Percentiles rank a stretch among this genome's conserved stretches.
Conservation (phyloP, 2,888 invertebrate species). For the Leptopterna dolabrata region DNA sequence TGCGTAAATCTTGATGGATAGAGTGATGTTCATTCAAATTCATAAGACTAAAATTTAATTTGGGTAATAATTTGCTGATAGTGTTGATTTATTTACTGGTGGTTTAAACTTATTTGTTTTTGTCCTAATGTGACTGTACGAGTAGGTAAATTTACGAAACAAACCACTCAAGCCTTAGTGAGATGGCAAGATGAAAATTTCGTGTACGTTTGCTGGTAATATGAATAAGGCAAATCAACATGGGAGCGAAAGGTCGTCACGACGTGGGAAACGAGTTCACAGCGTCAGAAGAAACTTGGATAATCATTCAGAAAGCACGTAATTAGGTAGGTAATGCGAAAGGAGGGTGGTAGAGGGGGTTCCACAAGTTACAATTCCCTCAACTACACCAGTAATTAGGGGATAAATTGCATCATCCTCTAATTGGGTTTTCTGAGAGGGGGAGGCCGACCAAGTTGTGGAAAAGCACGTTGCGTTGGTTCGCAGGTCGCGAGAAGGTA, state of each 20-base stretch:
- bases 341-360: neutral
- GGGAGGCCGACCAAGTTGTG: conserved; percentile 20
- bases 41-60: too few relatives aligned
- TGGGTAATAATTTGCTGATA: too few relatives aligned
- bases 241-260: neutral
- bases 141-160: too few relatives aligned
- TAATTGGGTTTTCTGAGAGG: conserved; percentile 34
- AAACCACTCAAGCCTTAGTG: too few relatives aligned
- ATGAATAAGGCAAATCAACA: too few relatives aligned
- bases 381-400: conserved; percentile 38
- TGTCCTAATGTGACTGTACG: too few relatives aligned
- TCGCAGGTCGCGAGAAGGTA: neutral
- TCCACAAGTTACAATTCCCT: conserved; percentile 35
- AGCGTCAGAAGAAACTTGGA: conserved; percentile 8
- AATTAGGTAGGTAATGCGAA: conserved; percentile 39
- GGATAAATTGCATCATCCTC: conserved; percentile 47
- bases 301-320: conserved; percentile 34
- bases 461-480: neutral
- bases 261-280: neutral
- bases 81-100: too few relatives aligned
- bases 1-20: too few relatives aligned
- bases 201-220: too few relatives aligned
- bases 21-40: too few relatives aligned
- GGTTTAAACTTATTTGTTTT: too few relatives aligned
- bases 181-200: too few relatives aligned